Evolutionary conservation across 2,888 invertebrate genomes (phyloP).

Genomic region (Lissocephala sabroskyi): DNA sequence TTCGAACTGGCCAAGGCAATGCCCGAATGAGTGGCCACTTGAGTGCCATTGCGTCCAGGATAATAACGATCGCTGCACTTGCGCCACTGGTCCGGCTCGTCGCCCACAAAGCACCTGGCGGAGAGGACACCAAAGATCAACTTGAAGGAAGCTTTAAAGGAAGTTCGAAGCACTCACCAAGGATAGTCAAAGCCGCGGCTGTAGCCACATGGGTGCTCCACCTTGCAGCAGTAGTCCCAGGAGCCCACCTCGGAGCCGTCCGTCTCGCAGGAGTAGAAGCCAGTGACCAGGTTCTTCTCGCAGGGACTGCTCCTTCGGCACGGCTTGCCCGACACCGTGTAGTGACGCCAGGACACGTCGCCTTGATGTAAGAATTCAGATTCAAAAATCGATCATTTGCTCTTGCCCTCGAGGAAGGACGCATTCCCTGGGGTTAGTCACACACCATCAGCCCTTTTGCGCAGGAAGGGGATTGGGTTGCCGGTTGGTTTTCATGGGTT

Average conservation of each 20-base stretch:
- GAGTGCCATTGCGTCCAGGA: conserved; percentile 73
- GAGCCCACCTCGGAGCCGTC: conserved; percentile 80
- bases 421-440: too few species aligned
- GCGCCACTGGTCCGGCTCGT: conserved; percentile 85
- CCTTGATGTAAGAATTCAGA: conserved; percentile 61
- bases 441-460: too few species aligned
- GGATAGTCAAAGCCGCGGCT: conserved; percentile 87
- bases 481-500: too few species aligned
- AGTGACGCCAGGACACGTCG: conserved; percentile 79
- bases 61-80: conserved; percentile 89
- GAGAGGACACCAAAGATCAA: neutral
- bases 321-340: conserved; percentile 87
- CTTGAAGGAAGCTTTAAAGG: conserved; percentile 12
- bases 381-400: too few species aligned
- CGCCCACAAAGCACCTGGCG: conserved; percentile 93
- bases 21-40: conserved; percentile 69
- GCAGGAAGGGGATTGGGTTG: too few species aligned
- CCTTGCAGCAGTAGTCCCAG: conserved; percentile 91
- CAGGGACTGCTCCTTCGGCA: conserved; percentile 81
- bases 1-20: conserved; percentile 69
- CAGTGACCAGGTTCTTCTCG: conserved; percentile 81
- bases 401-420: too few species aligned
- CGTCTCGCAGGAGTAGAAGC: conserved; percentile 89
- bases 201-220: conserved; percentile 87
- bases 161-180: conserved; percentile 76